These are phyloP conservation scores for Cerastis rubricosa DNA, from an alignment of 2,888 invertebrate species.

Conservation along the genomic window DNA sequence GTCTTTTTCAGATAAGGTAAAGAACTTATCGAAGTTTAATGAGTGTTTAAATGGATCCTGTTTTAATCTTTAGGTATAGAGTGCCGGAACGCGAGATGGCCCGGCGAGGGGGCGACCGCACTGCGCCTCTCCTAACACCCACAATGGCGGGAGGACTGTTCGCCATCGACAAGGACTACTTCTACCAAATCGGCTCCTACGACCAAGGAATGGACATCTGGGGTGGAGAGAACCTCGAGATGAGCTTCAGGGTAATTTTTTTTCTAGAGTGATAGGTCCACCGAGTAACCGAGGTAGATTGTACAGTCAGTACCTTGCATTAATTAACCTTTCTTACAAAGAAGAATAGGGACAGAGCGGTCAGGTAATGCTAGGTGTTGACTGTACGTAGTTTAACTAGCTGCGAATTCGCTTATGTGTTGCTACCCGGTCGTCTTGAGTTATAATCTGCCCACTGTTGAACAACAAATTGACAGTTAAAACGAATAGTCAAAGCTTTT, in stretches of 20 bases:
- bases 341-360: not conserved
- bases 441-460: not conserved
- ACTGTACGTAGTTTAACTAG: constrained; percentile 20
- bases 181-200: constrained; percentile 99
- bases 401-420: constrained; percentile 26
- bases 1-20: constrained; percentile 7
- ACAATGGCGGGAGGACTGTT: constrained; percentile 99
- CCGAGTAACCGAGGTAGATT: constrained; percentile 17
- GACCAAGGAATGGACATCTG: constrained; percentile 99
- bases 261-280: constrained; percentile 15
- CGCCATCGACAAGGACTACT: constrained; percentile 98
- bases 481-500: not conserved
- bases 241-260: constrained; percentile 96
- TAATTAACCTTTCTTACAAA: not conserved
- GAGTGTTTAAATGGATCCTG: constrained; percentile 16
- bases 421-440: not conserved
- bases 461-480: not conserved
- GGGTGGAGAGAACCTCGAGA: constrained; percentile 99
- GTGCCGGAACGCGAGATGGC: constrained; percentile 99
- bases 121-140: constrained; percentile 97
- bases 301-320: not conserved
- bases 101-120: constrained; percentile 97
- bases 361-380: not conserved
- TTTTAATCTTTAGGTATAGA: constrained; percentile 93
- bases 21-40: not conserved